phyloP scores from a whole-genome alignment of 2,888 invertebrate genomes.

The Tineola bisselliella region DNA sequence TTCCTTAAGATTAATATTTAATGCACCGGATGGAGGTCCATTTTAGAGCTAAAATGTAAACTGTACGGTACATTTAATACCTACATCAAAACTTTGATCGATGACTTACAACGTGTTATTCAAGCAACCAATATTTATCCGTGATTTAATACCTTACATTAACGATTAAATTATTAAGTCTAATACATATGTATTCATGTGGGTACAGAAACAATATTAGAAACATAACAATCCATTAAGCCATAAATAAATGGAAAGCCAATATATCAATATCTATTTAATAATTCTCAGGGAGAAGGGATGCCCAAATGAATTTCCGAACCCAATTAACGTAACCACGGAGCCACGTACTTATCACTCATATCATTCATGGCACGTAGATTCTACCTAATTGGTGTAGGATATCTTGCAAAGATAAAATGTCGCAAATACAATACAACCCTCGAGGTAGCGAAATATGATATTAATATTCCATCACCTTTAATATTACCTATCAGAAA shows the following conservation, averaged over 20 bases:
- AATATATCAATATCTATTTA: not conserved
- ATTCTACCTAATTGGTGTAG: slow-evolving; percentile 7
- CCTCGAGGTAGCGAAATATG: not conserved
- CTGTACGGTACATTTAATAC: too few relatives aligned
- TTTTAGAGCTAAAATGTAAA: too few relatives aligned
- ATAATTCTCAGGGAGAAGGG: not conserved
- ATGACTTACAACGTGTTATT: too few relatives aligned
- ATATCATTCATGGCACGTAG: slow-evolving; percentile 8
- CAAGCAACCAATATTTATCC: too few relatives aligned
- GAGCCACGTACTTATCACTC: not conserved
- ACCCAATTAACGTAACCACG: not conserved
- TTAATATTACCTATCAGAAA: not conserved
- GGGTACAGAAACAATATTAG: not conserved
- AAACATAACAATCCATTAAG: not conserved
- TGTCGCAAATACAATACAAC: slow-evolving; percentile 7
- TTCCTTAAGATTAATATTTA: too few relatives aligned
- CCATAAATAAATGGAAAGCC: not conserved
- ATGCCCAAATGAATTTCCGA: not conserved
- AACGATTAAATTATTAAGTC: too few relatives aligned
- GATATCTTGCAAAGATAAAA: slow-evolving; percentile 4
- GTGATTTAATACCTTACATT: too few relatives aligned
- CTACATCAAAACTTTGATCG: too few relatives aligned
- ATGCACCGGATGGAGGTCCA: too few relatives aligned
- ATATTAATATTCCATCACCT: slow-evolving; percentile 11
- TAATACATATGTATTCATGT: too few relatives aligned